These are phyloP conservation scores for Ridgeia piscesae DNA, from an alignment of 1,140 invertebrate genomes.

Conservation along the genomic window DNA sequence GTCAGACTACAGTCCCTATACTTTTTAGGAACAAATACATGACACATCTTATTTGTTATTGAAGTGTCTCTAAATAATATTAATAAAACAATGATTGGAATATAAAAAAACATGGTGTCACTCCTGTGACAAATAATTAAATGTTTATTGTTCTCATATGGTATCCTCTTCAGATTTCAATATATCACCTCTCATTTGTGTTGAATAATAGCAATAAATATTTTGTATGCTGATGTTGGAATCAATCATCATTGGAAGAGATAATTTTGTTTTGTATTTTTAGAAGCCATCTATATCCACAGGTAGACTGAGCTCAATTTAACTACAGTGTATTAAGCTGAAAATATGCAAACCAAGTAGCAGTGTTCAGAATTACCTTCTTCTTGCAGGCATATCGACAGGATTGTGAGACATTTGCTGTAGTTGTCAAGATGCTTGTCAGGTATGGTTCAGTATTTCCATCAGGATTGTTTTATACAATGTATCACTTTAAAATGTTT, in stretches of 20 bases:
- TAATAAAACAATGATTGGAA: not conserved
- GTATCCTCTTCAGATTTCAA: no score
- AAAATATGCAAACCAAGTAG: not conserved
- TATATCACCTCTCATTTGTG: no score
- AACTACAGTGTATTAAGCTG: not conserved
- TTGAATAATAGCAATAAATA: no score
- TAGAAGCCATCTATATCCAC: not conserved
- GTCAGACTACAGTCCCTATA: not conserved
- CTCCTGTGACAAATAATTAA: not conserved
- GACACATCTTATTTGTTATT: not conserved
- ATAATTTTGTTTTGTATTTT: not conserved
- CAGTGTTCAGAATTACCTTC: not conserved
- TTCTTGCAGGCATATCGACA: conserved; percentile 33
- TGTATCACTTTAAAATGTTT: not conserved
- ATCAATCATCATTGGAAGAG: not conserved
- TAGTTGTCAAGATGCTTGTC: conserved; percentile 34
- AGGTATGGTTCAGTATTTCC: conserved; percentile 22
- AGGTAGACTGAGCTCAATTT: not conserved
- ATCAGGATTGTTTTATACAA: not conserved
- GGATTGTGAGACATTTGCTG: conserved; percentile 35
- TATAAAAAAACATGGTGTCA: not conserved
- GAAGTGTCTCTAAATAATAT: not conserved
- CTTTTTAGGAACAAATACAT: not conserved
- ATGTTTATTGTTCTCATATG: no score
- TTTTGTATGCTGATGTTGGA: not conserved